Evolutionary conservation across 2,888 invertebrate genomes (phyloP), one percentile per base, ranked within the genome.

Genomic region (Ophion costatus): DNA sequence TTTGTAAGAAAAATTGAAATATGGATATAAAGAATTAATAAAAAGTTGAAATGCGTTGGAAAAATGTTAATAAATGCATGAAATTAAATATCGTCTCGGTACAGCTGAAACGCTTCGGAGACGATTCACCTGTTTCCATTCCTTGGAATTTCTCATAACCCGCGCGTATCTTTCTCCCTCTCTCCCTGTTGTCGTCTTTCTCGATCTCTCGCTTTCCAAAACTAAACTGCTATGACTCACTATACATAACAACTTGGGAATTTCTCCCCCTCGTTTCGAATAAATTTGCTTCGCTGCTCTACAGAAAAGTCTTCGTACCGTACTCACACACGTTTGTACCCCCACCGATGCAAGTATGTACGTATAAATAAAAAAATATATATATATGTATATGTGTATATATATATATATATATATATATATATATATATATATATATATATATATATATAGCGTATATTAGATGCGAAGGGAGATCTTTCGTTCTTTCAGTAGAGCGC

Each of bases 401-500:
- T 24, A 24, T 24, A 24, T 51, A 75, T 24, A 24, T 24, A 24
- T 24, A 33, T 22, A 22, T 59, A 24, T 33, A 59, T 33, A 75
- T 38, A 38, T 71, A 38, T 42, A 20, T 29, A 63, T 29, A 57
- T 10, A 22, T n/a, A 45, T n/a, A 11, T n/a, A 42, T 29, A n/a
- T 22, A 22, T 59, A 29, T 33, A 59, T 33, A 75, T 38, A 38
- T 71, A 29, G 24, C 20, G 59, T 63, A 33, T 76, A 80, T 67
- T 69, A 69, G 67, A 75, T 67, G 71, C 66, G 76, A 82, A 76
- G 75, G 79, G 70, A 79, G 74, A 79, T 80, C 57, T 69, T 79
- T 81, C 74, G 78, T 86, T 84, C 74, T 88, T 87, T 88, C 90
- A 91, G 91, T 91, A 88, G 83, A 83, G 83, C 87, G 88, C 86